Base-by-base conservation (phyloP, 2,888 invertebrate genomes). In the Scaeva pyrastri region DNA sequence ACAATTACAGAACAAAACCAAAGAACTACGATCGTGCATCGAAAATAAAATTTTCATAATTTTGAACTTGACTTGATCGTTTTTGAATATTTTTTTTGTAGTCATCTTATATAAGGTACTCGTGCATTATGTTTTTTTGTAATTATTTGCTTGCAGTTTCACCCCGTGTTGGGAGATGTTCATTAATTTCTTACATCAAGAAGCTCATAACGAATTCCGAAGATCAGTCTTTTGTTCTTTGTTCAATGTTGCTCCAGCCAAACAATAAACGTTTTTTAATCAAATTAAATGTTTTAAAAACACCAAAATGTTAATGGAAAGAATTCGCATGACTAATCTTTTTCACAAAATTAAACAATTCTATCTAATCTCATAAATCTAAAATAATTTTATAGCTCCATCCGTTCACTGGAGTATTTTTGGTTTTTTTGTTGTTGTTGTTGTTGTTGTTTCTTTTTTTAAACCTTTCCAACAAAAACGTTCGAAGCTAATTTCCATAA, bases 311-410 rank as follows among this genome's bases (percentile, higher is more conserved):
- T 2, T 26, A 12, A 45, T 11, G 6, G 11, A 64, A 64, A 43
- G 43, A 64, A 68, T 52, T 66, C 45, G 48, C 66, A 66, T 66
- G 68, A 68, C 50, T 68, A 68, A 68, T 52, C 39, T 23, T 68
- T 68, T 68, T 68, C 68, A 39, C 21, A 52, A 68, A 68, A 48
- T 64, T 43, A 71, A 71, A 74, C 68, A 70, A 41, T 74, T 62
- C 48, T 36, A 79, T 66, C 71, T 74, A 79, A 79, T 84, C 79
- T 75, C 41, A 45, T 64, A 75, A 84, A 84, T 84, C 79, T 71
- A 66, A 71, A 79, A 48, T 56, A 71, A 79, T 75, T 84, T 79
- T 79, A 84, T 84, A 79, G 71, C 71, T 58, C 48, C 79, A 74
- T 71, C 68, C 36, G 23, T 79, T 79, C 79, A 71, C 43, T 43